Percentiles rank a stretch among this genome's conserved stretches.
phyloP scores from a whole-genome alignment of 2,113 vertebrate species.

The Pelodiscus sinensis region DNA sequence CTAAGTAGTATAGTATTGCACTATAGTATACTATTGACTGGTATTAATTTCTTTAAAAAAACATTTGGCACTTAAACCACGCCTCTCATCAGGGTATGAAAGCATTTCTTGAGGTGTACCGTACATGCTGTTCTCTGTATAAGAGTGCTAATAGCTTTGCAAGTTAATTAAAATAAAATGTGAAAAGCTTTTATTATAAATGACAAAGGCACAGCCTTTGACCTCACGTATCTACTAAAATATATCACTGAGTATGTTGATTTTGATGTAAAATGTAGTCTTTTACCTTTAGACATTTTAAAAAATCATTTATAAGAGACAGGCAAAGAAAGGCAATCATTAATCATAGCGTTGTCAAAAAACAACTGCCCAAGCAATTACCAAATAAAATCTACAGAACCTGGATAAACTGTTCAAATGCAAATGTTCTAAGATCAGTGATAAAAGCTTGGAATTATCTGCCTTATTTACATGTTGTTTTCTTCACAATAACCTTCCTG shows the following conservation, averaged over 20 bases:
- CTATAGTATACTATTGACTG: background rate
- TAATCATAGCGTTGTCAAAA: conserved; percentile 60
- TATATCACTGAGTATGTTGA: conserved; percentile 53
- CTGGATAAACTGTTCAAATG: background rate
- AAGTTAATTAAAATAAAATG: conserved; percentile 65
- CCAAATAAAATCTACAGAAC: conserved; percentile 8
- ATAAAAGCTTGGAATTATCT: background rate
- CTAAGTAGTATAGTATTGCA: accelerated
- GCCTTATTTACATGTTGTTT: background rate
- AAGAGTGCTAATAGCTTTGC: conserved; percentile 10
- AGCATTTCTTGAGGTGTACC: background rate
- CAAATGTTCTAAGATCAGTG: background rate
- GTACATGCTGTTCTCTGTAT: background rate
- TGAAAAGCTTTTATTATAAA: conserved; percentile 36
- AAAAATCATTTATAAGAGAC: conserved; percentile 55
- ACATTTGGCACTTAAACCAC: background rate
- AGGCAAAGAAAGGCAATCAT: conserved; percentile 50
- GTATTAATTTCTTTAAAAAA: background rate
- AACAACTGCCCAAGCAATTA: conserved; percentile 40
- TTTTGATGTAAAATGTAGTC: conserved; percentile 53
- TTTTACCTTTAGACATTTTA: conserved; percentile 59
- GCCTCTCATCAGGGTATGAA: background rate
- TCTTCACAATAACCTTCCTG: background rate
- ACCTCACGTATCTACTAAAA: conserved; percentile 58
- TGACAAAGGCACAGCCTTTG: conserved; percentile 11